Conservation (phyloP, 2,113 vertebrate species). For the Anhinga rufa region DNA sequence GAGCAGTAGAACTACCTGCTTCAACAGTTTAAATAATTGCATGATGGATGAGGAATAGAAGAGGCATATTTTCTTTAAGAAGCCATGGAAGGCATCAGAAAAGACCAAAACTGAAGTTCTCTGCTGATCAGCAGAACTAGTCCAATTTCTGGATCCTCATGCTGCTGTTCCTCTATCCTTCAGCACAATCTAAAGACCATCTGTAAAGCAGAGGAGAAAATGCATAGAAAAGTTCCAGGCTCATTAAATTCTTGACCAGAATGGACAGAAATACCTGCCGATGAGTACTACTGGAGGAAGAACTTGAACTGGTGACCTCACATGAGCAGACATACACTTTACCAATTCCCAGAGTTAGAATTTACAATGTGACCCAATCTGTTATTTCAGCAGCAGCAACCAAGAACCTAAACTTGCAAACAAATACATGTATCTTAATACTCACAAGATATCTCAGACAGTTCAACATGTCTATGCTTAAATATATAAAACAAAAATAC, state of each 20-base stretch:
- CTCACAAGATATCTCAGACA: neutral
- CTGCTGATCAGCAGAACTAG: neutral
- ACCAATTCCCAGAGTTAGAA: neutral
- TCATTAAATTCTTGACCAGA: constrained; percentile 6
- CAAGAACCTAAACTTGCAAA: neutral
- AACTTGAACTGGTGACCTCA: neutral
- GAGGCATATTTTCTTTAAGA: neutral
- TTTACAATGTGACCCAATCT: neutral
- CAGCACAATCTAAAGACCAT: neutral
- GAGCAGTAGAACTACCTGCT: constrained; percentile 34
- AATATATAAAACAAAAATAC: neutral
- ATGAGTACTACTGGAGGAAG: neutral
- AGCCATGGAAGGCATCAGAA: neutral
- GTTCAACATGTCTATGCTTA: neutral
- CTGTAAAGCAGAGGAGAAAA: neutral
- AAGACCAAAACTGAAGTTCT: neutral
- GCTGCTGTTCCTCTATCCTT: neutral
- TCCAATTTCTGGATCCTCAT: neutral
- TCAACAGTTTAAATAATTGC: constrained; percentile 27
- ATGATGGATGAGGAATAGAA: neutral
- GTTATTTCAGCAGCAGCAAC: neutral
- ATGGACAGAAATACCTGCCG: neutral
- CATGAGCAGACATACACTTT: neutral
- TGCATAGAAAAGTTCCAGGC: neutral
- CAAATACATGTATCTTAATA: neutral